These are phyloP conservation scores for Therioaphis trifolii DNA, from an alignment of 2,888 invertebrate species.

Conservation along the genomic window DNA sequence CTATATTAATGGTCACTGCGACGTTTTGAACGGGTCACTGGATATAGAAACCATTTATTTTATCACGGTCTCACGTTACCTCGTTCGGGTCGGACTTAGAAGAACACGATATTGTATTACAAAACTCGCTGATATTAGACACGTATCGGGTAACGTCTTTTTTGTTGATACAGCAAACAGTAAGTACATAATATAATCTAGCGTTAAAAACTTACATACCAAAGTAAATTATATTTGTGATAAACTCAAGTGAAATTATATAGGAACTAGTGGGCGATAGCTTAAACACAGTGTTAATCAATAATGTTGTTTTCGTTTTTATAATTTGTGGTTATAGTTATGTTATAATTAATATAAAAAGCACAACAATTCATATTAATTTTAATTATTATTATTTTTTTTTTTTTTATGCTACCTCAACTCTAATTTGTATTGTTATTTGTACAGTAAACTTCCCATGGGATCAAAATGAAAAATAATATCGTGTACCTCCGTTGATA, in stretches of 20 bases:
- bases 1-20: background rate
- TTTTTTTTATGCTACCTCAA: constrained; percentile 4
- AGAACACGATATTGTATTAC: background rate
- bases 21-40: constrained; percentile 9
- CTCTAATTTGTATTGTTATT: background rate
- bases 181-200: too few relatives aligned
- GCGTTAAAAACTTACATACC: too few relatives aligned
- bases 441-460: constrained; percentile 4
- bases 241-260: too few relatives aligned
- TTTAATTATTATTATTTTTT: too few relatives aligned
- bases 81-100: background rate
- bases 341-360: constrained; percentile 14
- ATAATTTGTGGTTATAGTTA: background rate
- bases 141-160: background rate
- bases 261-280: too few relatives aligned
- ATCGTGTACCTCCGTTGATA: background rate
- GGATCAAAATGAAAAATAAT: constrained; percentile 9
- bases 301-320: constrained; percentile 19
- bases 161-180: background rate
- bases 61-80: background rate
- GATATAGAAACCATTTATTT: constrained; percentile 12
- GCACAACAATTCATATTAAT: constrained; percentile 14
- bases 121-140: background rate
- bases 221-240: too few relatives aligned
- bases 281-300: background rate